Percentiles rank a stretch among this genome's conserved stretches.
These are phyloP conservation scores for Sminthopsis crassicaudata DNA, from an alignment of 2,113 vertebrate genomes.

Conservation along the genomic window DNA sequence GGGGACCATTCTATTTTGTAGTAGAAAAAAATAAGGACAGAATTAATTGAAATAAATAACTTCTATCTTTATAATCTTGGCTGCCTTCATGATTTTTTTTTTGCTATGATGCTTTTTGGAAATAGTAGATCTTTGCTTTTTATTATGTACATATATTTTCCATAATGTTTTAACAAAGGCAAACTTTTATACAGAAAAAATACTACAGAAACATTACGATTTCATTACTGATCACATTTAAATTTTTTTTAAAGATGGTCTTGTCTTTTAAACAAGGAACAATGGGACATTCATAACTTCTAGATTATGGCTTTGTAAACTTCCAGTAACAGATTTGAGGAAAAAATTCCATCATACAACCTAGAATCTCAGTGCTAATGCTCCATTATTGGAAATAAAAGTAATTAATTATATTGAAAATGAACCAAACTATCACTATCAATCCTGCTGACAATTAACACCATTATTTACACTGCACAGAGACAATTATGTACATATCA, in stretches of 20 bases:
- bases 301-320: constrained; percentile 70
- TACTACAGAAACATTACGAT: background rate
- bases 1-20: background rate
- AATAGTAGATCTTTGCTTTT: background rate
- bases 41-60: background rate
- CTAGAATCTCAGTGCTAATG: constrained; percentile 68
- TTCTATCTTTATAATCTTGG: background rate
- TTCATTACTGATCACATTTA: background rate
- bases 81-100: background rate
- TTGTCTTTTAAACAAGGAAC: background rate
- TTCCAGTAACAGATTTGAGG: constrained; percentile 74
- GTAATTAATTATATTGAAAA: constrained; percentile 80
- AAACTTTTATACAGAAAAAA: background rate
- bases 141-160: background rate
- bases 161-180: background rate
- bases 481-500: constrained; percentile 78
- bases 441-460: constrained; percentile 76
- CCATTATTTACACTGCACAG: constrained; percentile 70
- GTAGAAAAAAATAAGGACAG: background rate
- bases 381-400: constrained; percentile 71
- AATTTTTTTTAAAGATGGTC: background rate
- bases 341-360: constrained; percentile 43
- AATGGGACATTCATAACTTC: background rate
- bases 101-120: background rate
- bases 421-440: constrained; percentile 74